A percentile compares a stretch with the other conserved stretches of the same genome.
Evolutionary conservation across 2,113 vertebrate genomes (phyloP).

Genomic region (Poecile atricapillus): DNA sequence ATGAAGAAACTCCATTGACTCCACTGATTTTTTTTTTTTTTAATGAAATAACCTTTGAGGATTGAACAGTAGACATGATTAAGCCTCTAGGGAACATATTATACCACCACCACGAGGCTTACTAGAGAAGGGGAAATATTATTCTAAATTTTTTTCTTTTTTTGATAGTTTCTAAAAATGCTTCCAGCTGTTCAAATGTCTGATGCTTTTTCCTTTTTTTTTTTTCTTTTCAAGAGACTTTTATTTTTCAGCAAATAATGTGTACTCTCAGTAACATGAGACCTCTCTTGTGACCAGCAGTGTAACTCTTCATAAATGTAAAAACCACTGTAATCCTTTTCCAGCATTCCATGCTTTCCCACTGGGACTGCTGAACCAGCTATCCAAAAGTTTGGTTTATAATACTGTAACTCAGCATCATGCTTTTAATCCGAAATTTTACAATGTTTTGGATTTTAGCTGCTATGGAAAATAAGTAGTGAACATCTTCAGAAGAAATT

Average conservation of each 20-base stretch:
- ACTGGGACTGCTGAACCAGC: not conserved
- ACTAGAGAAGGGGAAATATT: conserved; percentile 36
- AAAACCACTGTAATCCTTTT: conserved; percentile 51
- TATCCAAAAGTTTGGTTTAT: not conserved
- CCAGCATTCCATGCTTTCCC: conserved; percentile 48
- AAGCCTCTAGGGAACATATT: not conserved
- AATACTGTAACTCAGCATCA: not conserved
- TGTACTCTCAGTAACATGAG: conserved; percentile 49
- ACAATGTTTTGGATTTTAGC: not conserved
- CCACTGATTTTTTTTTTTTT: not conserved
- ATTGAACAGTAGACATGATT: conserved; percentile 17
- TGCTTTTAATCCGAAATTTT: conserved; percentile 24
- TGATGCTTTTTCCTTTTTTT: not conserved
- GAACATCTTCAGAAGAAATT: conserved; percentile 17
- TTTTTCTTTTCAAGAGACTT: not conserved
- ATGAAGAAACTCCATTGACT: not conserved
- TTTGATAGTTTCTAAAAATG: conserved; percentile 40
- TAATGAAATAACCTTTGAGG: conserved; percentile 1
- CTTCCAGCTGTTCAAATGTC: conserved; percentile 58
- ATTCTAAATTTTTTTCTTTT: not conserved
- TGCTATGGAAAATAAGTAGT: conserved; percentile 20
- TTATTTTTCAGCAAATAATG: conserved; percentile 49
- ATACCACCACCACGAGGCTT: not conserved
- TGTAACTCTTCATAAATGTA: conserved; percentile 36
- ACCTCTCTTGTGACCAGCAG: conserved; percentile 44